phyloP scores from a whole-genome alignment of 2,113 vertebrate genomes.

The Pogonocichla stellata region DNA sequence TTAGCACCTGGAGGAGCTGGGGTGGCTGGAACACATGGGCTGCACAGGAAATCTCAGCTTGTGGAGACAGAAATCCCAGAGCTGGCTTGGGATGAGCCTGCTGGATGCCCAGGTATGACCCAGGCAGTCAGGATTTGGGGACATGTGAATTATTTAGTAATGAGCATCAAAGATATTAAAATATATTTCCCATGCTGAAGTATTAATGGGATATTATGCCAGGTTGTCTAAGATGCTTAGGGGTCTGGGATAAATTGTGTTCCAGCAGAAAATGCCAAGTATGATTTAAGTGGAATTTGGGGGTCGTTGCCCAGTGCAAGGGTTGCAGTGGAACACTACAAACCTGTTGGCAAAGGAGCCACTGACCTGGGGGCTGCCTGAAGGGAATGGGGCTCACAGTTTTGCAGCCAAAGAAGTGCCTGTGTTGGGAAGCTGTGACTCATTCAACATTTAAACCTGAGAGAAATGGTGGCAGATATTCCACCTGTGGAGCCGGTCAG shows the following conservation, averaged over 20 bases:
- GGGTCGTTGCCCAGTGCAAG: not conserved
- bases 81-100: not conserved
- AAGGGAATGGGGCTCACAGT: not conserved
- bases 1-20: not conserved
- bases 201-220: too few species aligned
- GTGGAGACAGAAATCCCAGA: not conserved
- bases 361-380: not conserved
- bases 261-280: too few species aligned
- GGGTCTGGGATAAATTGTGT: too few species aligned
- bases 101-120: slow-evolving; percentile 7
- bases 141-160: too few species aligned
- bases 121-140: not conserved
- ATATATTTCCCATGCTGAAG: too few species aligned
- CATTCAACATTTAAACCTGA: not conserved
- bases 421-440: not conserved
- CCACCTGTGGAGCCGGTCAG: not conserved
- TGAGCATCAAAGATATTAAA: too few species aligned
- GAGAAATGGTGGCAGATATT: not conserved
- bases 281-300: too few species aligned
- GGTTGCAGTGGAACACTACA: not conserved
- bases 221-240: too few species aligned
- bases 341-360: not conserved
- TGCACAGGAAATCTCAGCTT: not conserved
- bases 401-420: not conserved
- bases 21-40: not conserved